A percentile compares a stretch with the other conserved stretches of the same genome.
These are phyloP conservation scores for Bombus soroeensis DNA, from an alignment of 1,140 invertebrate genomes.

Conservation along the genomic window DNA sequence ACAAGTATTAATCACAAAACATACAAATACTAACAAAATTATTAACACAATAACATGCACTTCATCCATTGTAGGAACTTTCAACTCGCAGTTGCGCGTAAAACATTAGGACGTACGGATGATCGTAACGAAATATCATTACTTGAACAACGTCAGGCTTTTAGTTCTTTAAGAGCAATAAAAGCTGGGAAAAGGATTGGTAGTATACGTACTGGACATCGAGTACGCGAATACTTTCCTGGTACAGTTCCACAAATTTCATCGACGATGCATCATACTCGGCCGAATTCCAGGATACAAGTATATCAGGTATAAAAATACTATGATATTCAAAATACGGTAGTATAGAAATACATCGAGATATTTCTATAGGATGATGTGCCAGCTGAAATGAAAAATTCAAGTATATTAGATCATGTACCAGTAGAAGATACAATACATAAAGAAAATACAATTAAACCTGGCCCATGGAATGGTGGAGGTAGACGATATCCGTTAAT, in stretches of 20 bases:
- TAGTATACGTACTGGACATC: conserved; percentile 81
- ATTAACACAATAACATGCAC: conserved; percentile 6
- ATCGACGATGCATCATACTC: conserved; percentile 58
- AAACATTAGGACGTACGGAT: conserved; percentile 85
- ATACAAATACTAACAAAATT: conserved; percentile 53
- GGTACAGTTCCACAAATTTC: conserved; percentile 75
- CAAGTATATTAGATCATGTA: conserved; percentile 84
- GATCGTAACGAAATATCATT: conserved; percentile 84
- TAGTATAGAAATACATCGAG: conserved; percentile 5
- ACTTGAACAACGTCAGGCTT: conserved; percentile 87
- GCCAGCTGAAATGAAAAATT: conserved; percentile 69
- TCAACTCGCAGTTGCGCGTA: conserved; percentile 84
- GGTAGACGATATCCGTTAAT: conserved; percentile 76
- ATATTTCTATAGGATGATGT: conserved; percentile 71
- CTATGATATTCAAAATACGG: neutral
- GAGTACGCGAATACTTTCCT: conserved; percentile 76
- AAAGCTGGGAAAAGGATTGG: conserved; percentile 83
- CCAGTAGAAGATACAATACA: conserved; percentile 83
- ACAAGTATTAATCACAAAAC: conserved; percentile 83
- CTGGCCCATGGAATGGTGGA: conserved; percentile 85
- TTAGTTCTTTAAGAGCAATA: conserved; percentile 87
- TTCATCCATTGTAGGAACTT: conserved; percentile 83
- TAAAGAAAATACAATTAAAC: conserved; percentile 86
- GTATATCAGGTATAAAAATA: conserved; percentile 75
- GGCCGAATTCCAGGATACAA: conserved; percentile 74